These are phyloP conservation scores for Nibea albiflora DNA, from an alignment of 2,113 vertebrate species.

Conservation along the genomic window DNA sequence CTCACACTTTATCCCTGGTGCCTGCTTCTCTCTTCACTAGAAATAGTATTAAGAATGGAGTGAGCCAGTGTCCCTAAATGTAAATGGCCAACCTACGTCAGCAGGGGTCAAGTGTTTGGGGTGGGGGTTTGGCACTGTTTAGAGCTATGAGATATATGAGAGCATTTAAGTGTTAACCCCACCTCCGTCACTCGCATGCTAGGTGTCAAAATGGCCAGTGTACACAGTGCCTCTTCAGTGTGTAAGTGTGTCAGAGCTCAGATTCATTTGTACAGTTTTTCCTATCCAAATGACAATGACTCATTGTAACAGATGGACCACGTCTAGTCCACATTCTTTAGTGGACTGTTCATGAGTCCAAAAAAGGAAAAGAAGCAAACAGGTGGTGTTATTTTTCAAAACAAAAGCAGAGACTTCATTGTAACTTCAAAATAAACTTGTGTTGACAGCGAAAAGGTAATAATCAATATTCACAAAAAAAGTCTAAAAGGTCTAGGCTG, in stretches of 20 bases:
- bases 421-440: constrained; percentile 11
- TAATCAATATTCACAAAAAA: not conserved
- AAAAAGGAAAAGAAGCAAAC: constrained; percentile 21
- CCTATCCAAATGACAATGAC: constrained; percentile 13
- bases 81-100: constrained; percentile 80
- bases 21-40: constrained; percentile 68
- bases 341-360: constrained; percentile 10
- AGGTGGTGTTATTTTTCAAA: not conserved
- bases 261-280: constrained; percentile 15
- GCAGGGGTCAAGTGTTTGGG: constrained; percentile 74
- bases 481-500: not conserved
- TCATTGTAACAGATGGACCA: constrained; percentile 1
- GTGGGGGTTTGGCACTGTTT: constrained; percentile 81
- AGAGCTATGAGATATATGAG: constrained; percentile 82
- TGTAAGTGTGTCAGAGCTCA: constrained; percentile 42
- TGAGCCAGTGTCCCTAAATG: constrained; percentile 82
- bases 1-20: constrained; percentile 55
- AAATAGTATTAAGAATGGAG: constrained; percentile 75
- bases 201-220: constrained; percentile 80
- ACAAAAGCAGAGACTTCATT: not conserved
- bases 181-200: constrained; percentile 63
- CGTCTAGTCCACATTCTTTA: constrained; percentile 30
- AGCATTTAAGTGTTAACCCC: constrained; percentile 81
- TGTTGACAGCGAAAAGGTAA: constrained; percentile 13
- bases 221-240: constrained; percentile 46